A percentile compares a stretch with the other conserved stretches of the same genome.
These are phyloP conservation scores for Oxytorus armatus DNA, from an alignment of 2,888 invertebrate species.

Conservation along the genomic window DNA sequence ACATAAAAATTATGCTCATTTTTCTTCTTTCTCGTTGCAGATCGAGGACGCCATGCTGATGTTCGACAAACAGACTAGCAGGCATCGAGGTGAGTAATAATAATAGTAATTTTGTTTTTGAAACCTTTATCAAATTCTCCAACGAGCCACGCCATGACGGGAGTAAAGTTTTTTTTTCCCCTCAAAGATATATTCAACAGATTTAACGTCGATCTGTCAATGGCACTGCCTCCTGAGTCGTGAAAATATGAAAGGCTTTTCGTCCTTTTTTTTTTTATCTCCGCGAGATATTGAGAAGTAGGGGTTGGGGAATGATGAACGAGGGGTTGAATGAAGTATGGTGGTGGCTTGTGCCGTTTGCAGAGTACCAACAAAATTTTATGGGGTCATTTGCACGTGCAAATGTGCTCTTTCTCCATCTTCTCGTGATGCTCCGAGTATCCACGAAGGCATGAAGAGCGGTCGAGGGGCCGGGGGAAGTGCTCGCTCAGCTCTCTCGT, in stretches of 20 bases:
- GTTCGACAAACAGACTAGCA: slow-evolving; percentile 99
- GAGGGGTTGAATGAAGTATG: slow-evolving; percentile 30
- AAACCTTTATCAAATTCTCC: neutral
- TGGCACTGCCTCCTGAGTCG: slow-evolving; percentile 8
- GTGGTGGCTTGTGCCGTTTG: slow-evolving; percentile 50
- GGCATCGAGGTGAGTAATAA: slow-evolving; percentile 94
- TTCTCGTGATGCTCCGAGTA: slow-evolving; percentile 2
- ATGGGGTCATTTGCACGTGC: slow-evolving; percentile 67
- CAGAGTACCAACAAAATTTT: slow-evolving; percentile 68
- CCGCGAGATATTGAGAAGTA: neutral
- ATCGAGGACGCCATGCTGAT: slow-evolving; percentile 99
- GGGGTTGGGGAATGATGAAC: slow-evolving; percentile 15
- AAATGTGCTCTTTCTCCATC: slow-evolving; percentile 51
- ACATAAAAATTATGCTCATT: no score
- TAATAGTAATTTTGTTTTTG: slow-evolving; percentile 4
- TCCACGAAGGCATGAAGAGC: slow-evolving; percentile 34
- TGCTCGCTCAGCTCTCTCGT: slow-evolving; percentile 47
- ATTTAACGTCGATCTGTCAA: slow-evolving; percentile 52
- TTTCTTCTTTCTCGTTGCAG: slow-evolving; percentile 89
- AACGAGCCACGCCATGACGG: neutral
- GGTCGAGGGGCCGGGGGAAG: slow-evolving; percentile 10
- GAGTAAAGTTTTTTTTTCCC: slow-evolving; percentile 5
- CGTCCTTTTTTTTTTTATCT: neutral
- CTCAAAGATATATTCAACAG: slow-evolving; percentile 13
- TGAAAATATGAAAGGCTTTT: slow-evolving; percentile 41